phyloP scores from a whole-genome alignment of 2,113 vertebrate species.

The Shinisaurus crocodilurus region DNA sequence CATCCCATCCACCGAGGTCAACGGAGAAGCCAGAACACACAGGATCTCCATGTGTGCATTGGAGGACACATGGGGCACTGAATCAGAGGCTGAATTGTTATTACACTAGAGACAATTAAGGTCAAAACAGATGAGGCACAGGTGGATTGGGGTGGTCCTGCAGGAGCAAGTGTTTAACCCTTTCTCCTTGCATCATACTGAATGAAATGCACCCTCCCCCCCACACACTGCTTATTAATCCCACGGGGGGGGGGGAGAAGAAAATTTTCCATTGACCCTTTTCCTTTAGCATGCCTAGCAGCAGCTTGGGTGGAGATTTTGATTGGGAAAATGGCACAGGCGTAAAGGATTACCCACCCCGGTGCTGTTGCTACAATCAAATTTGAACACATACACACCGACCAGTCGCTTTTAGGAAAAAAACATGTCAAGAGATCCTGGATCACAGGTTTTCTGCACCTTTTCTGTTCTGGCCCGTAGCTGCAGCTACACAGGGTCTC shows the following conservation, averaged over 20 bases:
- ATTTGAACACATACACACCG: background rate
- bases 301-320: too few relatives aligned
- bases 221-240: too few relatives aligned
- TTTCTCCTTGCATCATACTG: background rate
- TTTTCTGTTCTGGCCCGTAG: too few relatives aligned
- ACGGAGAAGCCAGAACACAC: background rate
- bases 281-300: slow-evolving; percentile 41
- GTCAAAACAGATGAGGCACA: slow-evolving; percentile 45
- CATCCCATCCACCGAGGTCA: background rate
- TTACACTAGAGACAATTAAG: background rate
- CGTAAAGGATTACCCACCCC: background rate
- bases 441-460: background rate
- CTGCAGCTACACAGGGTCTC: background rate
- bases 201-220: background rate
- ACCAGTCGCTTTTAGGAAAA: background rate
- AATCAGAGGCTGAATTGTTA: background rate
- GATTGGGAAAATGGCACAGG: background rate
- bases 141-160: slow-evolving; percentile 32
- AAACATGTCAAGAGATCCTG: background rate
- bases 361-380: background rate
- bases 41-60: background rate
- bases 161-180: background rate
- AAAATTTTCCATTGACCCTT: slow-evolving; percentile 49
- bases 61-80: background rate
- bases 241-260: background rate